Conservation (phyloP, 2,888 invertebrate genomes). For the Poecilus cupreus region DNA sequence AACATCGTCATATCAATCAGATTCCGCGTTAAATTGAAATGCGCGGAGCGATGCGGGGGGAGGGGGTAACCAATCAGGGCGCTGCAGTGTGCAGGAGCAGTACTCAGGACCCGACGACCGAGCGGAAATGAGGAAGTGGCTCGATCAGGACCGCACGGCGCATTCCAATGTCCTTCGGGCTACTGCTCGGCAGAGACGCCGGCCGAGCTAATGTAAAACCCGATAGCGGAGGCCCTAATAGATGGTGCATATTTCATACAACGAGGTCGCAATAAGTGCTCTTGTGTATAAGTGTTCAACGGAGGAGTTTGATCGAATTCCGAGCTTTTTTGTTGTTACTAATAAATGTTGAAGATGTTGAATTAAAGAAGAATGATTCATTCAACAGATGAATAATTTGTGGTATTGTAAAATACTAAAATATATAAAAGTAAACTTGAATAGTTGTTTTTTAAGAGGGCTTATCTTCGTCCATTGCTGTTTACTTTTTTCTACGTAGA, state of each 20-base stretch:
- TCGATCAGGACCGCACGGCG: conserved; percentile 2
- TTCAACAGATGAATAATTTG: too few species aligned
- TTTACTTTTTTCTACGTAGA: too few species aligned
- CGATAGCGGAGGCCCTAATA: neutral
- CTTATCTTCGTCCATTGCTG: too few species aligned
- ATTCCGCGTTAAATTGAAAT: too few species aligned
- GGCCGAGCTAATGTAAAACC: conserved; percentile 5
- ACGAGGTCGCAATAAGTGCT: conserved; percentile 9
- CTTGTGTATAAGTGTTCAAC: neutral
- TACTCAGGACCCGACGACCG: too few species aligned
- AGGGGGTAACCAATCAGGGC: too few species aligned
- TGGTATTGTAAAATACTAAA: too few species aligned
- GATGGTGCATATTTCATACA: conserved; percentile 22
- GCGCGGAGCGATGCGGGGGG: neutral
- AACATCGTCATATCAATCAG: too few species aligned
- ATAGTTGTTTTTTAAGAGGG: too few species aligned
- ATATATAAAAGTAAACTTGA: too few species aligned
- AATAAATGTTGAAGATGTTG: neutral
- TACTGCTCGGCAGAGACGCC: neutral
- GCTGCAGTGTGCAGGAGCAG: neutral
- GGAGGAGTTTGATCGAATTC: neutral
- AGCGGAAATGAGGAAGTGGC: conserved; percentile 13
- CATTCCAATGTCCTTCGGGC: conserved; percentile 21
- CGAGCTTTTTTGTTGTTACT: neutral
- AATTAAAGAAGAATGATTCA: neutral